Evolutionary conservation across 2,797 vertebrate species (phyloP).

Genomic region (Siniperca scherzeri): DNA sequence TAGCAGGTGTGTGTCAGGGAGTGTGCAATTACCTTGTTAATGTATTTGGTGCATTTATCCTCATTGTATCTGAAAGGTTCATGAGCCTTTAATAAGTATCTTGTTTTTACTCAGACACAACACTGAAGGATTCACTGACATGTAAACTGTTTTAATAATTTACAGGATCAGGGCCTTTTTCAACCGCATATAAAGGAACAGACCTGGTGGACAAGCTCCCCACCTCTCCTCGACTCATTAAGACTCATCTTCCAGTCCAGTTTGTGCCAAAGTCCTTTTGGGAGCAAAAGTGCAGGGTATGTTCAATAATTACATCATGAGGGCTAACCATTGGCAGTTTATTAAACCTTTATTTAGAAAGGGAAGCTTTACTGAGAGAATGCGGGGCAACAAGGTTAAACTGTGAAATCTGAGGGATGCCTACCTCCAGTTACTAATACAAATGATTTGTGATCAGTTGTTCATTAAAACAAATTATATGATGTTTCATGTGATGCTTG

Average conservation of each 20-base stretch:
- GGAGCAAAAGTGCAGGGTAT: conserved; percentile 68
- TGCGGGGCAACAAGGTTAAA: no score
- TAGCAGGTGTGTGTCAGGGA: not conserved
- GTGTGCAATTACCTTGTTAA: not conserved
- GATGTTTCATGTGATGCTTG: no score
- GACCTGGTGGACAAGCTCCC: conserved; percentile 53
- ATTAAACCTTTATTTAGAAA: no score
- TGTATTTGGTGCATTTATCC: no score
- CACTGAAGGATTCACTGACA: not conserved
- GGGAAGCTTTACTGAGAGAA: no score
- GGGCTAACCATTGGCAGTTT: no score
- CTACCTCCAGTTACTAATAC: no score
- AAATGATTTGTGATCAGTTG: no score
- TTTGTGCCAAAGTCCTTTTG: conserved; percentile 77
- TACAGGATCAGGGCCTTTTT: not conserved
- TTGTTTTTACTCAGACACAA: not conserved
- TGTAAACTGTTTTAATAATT: not conserved
- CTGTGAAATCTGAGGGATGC: no score
- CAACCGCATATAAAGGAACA: conserved; percentile 39
- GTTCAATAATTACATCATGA: no score
- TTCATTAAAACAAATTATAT: no score
- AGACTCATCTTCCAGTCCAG: conserved; percentile 77
- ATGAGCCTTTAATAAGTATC: not conserved
- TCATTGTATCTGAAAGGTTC: no score
- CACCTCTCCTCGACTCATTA: conserved; percentile 74